Percentiles rank a stretch among this genome's conserved stretches.
These are phyloP conservation scores for Chesias legatella DNA, from an alignment of 2,888 invertebrate genomes.

Conservation along the genomic window DNA sequence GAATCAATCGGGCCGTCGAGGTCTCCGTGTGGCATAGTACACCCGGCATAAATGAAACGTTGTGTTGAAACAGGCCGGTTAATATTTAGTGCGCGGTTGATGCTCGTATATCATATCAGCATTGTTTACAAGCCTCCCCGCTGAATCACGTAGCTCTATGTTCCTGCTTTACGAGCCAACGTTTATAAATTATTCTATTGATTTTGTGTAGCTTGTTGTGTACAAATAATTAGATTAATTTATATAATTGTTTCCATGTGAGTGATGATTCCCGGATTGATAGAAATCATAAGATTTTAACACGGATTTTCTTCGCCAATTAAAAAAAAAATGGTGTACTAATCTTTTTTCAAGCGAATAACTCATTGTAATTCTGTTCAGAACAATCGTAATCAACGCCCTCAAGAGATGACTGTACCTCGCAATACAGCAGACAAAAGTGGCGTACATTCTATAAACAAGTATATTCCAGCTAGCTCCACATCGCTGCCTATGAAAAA, in stretches of 20 bases:
- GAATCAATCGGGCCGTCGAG: too few relatives aligned
- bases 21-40: not conserved
- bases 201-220: not conserved
- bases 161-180: constrained; percentile 13
- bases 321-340: too few relatives aligned
- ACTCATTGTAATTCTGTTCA: too few relatives aligned
- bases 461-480: not conserved
- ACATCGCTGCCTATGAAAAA: not conserved
- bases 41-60: constrained; percentile 27
- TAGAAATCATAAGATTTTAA: too few relatives aligned
- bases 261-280: too few relatives aligned
- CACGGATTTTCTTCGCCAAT: too few relatives aligned
- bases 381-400: too few relatives aligned
- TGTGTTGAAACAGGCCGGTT: constrained; percentile 41
- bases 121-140: constrained; percentile 51
- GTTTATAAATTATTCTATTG: constrained; percentile 15
- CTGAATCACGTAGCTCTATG: constrained; percentile 42
- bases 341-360: too few relatives aligned
- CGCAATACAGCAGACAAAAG: too few relatives aligned
- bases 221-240: not conserved
- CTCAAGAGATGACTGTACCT: too few relatives aligned
- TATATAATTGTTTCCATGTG: too few relatives aligned
- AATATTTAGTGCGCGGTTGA: constrained; percentile 49
- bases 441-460: too few relatives aligned
- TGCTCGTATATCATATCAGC: constrained; percentile 54